Base-by-base conservation (phyloP, 2,888 invertebrate species). In the Pharmacophagus antenor region DNA sequence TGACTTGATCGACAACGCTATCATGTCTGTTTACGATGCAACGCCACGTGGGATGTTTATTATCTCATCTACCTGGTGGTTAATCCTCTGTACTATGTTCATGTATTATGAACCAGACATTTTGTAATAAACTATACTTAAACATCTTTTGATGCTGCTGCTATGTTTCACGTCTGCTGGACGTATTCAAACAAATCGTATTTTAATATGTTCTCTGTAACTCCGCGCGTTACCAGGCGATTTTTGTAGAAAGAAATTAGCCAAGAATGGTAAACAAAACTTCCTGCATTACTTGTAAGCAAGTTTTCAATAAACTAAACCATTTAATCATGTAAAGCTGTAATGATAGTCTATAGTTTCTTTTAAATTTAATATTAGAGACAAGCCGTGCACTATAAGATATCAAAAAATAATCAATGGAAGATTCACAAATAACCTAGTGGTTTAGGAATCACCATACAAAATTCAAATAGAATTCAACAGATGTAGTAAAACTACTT, bases 41-140 rank as follows among this genome's bases (percentile, higher is more conserved):
- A 64, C 66, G 61, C 68, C 82, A 82, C 80, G 84, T 86, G 80
- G 80, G 80, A 73, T 78, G 82, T 80, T 78, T 81, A 79, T 80
- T 86, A 87, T 88, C 83, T 86, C 84, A 86, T 88, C 84, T 80
- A 74, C 71, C 72, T 74, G 77, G 73, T 76, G 69, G 79, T 73
- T 79, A 80, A 82, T 79, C 77, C 74, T 68, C 67, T 77, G 79
- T 73, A 79, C 82, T 85, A 84, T 85, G 83, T 84, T 80, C 76
- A 80, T 68, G 77, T 75, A 74, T 77, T 75, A 70, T 77, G 72
- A 77, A 74, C 62, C 77, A 75, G 66, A 72, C 69, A 74, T 84
- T 81, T 79, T 76, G 76, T 75, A 82, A 82, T 63, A 68, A 56
- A 63, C 63, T 53, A 48, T 50, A 56, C 51, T 37, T 31, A 21